Evolutionary conservation across 2,888 invertebrate species (phyloP).

Genomic region (Priocnemis perturbator): DNA sequence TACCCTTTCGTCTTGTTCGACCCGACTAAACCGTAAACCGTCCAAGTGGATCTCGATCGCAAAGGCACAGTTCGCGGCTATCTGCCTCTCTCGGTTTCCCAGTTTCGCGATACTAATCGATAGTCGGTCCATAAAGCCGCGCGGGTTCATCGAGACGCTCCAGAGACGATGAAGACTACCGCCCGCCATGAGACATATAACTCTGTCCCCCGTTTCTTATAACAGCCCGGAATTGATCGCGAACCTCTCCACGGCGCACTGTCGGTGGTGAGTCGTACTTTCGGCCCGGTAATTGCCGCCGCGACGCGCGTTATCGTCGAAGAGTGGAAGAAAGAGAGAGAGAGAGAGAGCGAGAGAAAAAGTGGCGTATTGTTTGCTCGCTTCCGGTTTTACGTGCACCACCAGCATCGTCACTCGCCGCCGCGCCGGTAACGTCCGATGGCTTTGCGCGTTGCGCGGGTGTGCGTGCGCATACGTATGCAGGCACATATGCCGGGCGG

Average conservation of each 20-base stretch:
- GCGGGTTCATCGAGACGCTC: too few relatives aligned
- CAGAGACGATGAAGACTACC: too few relatives aligned
- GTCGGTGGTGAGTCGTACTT: too few relatives aligned
- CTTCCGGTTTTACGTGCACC: slow-evolving; percentile 18
- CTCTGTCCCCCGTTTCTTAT: too few relatives aligned
- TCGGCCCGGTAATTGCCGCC: too few relatives aligned
- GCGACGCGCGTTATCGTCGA: neutral
- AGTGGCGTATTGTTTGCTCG: slow-evolving; percentile 15
- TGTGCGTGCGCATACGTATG: neutral
- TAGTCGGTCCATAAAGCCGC: too few relatives aligned
- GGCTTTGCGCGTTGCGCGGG: neutral
- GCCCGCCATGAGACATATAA: too few relatives aligned
- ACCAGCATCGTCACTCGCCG: slow-evolving; percentile 3
- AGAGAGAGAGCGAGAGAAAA: neutral
- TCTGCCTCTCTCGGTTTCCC: too few relatives aligned
- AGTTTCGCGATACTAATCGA: too few relatives aligned
- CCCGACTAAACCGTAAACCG: neutral
- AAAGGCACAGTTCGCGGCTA: too few relatives aligned
- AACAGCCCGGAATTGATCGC: too few relatives aligned
- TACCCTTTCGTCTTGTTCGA: neutral
- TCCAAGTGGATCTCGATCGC: neutral
- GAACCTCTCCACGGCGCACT: too few relatives aligned
- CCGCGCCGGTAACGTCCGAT: neutral
- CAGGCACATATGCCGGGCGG: neutral
- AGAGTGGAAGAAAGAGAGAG: neutral